Conservation (phyloP, 2,113 vertebrate genomes). For the Sisor rabdophorus region DNA sequence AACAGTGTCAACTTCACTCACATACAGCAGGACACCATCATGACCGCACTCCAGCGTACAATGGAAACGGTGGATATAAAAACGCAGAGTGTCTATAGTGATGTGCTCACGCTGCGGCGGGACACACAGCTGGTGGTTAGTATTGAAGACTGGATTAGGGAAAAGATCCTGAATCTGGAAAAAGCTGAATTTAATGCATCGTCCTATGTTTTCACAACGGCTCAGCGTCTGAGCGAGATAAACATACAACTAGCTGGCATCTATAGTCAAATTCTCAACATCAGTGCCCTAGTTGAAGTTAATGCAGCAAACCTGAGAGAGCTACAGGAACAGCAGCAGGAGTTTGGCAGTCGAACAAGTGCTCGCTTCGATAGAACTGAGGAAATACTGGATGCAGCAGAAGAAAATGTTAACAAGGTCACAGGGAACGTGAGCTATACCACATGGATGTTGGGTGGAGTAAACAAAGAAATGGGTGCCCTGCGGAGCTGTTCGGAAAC, state of each 20-base stretch:
- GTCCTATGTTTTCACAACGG: conserved; percentile 80
- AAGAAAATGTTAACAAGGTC: conserved; percentile 81
- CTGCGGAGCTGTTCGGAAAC: conserved; percentile 86
- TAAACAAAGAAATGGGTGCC: conserved; percentile 83
- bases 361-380: conserved; percentile 79
- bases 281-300: conserved; percentile 77
- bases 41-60: conserved; percentile 78
- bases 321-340: conserved; percentile 82
- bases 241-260: conserved; percentile 79
- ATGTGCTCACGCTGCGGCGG: conserved; percentile 86
- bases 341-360: conserved; percentile 79
- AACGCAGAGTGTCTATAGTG: conserved; percentile 81
- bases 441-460: conserved; percentile 83
- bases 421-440: conserved; percentile 91
- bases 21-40: conserved; percentile 80
- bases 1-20: conserved; percentile 89
- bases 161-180: conserved; percentile 84
- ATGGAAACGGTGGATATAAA: conserved; percentile 83
- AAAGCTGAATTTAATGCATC: conserved; percentile 80
- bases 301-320: conserved; percentile 84
- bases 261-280: conserved; percentile 81
- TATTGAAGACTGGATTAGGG: conserved; percentile 83
- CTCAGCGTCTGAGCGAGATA: conserved; percentile 86
- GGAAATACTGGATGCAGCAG: conserved; percentile 77
- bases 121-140: conserved; percentile 78